Conservation (phyloP, 1,140 invertebrate species). For the Caenorhabditis remanei region DNA sequence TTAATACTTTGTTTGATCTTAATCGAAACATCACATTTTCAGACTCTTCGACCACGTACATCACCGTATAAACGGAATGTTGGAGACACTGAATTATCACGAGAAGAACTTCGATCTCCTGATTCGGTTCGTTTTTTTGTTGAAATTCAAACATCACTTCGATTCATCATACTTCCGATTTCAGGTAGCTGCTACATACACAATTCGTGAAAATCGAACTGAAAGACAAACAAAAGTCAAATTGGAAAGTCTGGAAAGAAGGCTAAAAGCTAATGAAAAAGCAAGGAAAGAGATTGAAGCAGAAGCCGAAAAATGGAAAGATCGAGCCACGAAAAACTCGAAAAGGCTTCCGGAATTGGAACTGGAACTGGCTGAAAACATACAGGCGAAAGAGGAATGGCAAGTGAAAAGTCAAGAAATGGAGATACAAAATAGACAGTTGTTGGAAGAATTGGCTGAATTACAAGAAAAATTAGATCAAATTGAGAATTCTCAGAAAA, state of each 20-base stretch:
- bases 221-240: slow-evolving; percentile 59
- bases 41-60: slow-evolving; percentile 31
- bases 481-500: background rate
- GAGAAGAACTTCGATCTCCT: slow-evolving; percentile 36
- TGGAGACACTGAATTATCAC: background rate
- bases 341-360: slow-evolving; percentile 47
- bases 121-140: slow-evolving; percentile 16
- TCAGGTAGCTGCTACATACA: slow-evolving; percentile 25
- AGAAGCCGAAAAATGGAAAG: slow-evolving; percentile 54
- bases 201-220: slow-evolving; percentile 27
- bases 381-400: slow-evolving; percentile 29
- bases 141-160: background rate
- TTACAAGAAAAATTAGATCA: slow-evolving; percentile 35
- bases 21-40: background rate
- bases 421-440: slow-evolving; percentile 43
- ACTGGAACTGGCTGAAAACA: slow-evolving; percentile 28
- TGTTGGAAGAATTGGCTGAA: slow-evolving; percentile 12
- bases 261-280: slow-evolving; percentile 53
- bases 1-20: background rate
- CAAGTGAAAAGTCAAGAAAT: slow-evolving; percentile 18
- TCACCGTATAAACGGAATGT: background rate
- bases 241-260: slow-evolving; percentile 49
- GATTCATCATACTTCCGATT: background rate
- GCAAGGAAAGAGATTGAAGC: slow-evolving; percentile 58
- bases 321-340: slow-evolving; percentile 9